Evolutionary conservation across 2,797 vertebrate species (phyloP), one percentile per base, ranked within the genome.

Genomic region (Antennarius maculatus): DNA sequence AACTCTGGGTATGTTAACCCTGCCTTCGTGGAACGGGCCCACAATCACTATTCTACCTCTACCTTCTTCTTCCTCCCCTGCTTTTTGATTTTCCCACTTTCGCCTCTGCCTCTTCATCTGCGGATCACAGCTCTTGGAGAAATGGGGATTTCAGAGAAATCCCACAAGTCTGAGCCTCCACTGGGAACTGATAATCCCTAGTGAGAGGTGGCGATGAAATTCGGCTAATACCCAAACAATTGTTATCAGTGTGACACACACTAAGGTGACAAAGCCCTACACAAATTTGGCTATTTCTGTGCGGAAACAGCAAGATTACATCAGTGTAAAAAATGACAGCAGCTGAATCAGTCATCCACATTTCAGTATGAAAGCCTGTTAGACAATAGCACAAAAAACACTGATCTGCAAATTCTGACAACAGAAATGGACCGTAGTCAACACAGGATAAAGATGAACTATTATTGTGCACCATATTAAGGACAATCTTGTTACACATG

Each of bases 141-240:
- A 70, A 73, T 28, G 10, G 47, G 80, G 81, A 82, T 83, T 88
- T 84, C 58, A 78, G 72, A n/a, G 31, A 61, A 65, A 76, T 74
- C 63, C 67, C 53, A 9, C 49, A 58, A 27, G 70, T 70, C 61
- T 60, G 59, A 78, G 69, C 80, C 69, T 76, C 66, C 71, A 39
- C 59, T 54, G 77, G 73, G 77, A 77, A 74, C 69, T 51, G 66
- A 81, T 88, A 89, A 91, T 88, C 89, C 88, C 69, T 42, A 69
- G 74, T 49, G 59, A 77, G 75, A 84, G 79, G 71, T 79, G 77
- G 67, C 42, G 7, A 65, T 6, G 54, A 62, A 76, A 83, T 81
- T 65, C 74, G 48, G 74, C 66, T 86, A 88, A 91, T 80, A 79
- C 78, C 77, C 81, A 77, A 77, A 88, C 82, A 87, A 85, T 61